phyloP scores from a whole-genome alignment of 2,888 invertebrate genomes.

The Cheilosia variabilis region DNA sequence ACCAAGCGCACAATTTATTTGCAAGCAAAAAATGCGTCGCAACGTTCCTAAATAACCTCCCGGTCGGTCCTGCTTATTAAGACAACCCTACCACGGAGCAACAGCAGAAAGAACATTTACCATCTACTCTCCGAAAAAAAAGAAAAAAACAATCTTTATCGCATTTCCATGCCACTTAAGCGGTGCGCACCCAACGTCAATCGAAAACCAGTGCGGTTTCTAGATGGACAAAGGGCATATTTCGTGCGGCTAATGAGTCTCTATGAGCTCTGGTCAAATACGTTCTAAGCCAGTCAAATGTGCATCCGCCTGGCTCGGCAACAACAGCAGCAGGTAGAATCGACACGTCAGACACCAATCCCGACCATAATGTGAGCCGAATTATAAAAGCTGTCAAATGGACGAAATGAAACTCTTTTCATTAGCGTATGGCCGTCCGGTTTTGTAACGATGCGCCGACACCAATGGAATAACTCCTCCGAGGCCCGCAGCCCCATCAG shows the following conservation, averaged over 20 bases:
- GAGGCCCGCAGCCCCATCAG: background rate
- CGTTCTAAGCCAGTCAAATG: constrained; percentile 43
- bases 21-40: too few relatives aligned
- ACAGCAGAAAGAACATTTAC: too few relatives aligned
- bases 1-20: too few relatives aligned
- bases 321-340: constrained; percentile 55
- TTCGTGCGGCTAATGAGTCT: constrained; percentile 70
- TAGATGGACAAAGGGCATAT: constrained; percentile 38
- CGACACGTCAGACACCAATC: constrained; percentile 61
- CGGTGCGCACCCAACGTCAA: constrained; percentile 34
- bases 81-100: too few relatives aligned
- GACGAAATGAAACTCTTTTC: constrained; percentile 44
- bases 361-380: constrained; percentile 39
- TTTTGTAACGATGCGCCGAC: constrained; percentile 24
- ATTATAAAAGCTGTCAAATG: constrained; percentile 53
- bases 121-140: background rate
- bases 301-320: constrained; percentile 46
- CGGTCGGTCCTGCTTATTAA: too few relatives aligned
- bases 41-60: too few relatives aligned
- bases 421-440: constrained; percentile 15
- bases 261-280: constrained; percentile 36
- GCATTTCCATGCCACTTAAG: constrained; percentile 30
- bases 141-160: constrained; percentile 17
- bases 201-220: constrained; percentile 38
- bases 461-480: constrained; percentile 43